phyloP scores from a whole-genome alignment of 2,113 vertebrate genomes.

The Gymnarchus niloticus region DNA sequence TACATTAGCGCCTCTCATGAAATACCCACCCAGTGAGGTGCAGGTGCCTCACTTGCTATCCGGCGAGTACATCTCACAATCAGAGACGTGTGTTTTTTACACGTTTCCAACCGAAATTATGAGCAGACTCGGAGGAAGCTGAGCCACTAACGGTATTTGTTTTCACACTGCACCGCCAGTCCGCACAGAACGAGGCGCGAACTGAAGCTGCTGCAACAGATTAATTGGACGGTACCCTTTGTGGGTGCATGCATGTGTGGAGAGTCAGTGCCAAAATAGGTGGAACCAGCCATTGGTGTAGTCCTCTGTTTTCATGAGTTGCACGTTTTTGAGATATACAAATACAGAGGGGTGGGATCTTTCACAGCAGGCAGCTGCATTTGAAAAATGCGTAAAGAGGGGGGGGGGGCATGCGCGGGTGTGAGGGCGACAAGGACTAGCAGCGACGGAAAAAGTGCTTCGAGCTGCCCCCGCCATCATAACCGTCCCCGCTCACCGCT shows the following conservation, averaged over 20 bases:
- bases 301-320: not conserved
- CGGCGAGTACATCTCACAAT: not conserved
- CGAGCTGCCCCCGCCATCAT: slow-evolving; percentile 11
- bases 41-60: not conserved
- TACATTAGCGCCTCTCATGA: not conserved
- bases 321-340: not conserved
- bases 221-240: not conserved
- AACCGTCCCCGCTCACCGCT: not conserved
- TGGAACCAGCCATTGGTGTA: not conserved
- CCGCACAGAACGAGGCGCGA: not conserved
- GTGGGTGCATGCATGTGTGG: not conserved
- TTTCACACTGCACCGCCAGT: not conserved
- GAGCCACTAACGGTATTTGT: not conserved
- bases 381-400: not conserved
- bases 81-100: not conserved
- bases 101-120: not conserved
- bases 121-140: not conserved
- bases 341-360: not conserved
- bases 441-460: not conserved
- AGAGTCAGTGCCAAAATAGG: not conserved
- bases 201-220: not conserved
- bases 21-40: not conserved
- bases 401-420: not conserved
- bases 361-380: not conserved
- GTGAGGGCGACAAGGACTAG: not conserved